Conservation (phyloP, 2,113 vertebrate genomes). For the Porphyrio hochstetteri region DNA sequence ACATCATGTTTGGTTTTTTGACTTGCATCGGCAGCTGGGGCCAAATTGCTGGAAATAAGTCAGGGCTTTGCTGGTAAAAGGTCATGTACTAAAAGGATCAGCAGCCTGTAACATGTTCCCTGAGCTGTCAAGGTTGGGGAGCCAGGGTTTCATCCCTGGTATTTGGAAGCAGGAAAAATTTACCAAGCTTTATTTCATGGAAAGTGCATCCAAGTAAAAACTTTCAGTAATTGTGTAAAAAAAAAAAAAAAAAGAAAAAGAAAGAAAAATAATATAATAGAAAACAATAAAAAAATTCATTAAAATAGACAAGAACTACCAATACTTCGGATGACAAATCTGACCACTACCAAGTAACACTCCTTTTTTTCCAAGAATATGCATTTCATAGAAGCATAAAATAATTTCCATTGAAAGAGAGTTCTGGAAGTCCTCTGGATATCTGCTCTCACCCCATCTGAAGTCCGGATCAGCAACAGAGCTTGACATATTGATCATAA, state of each 20-base stretch:
- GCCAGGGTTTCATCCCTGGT: not conserved
- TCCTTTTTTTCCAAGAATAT: not conserved
- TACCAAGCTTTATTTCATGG: not conserved
- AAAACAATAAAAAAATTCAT: not conserved
- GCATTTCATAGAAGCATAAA: not conserved
- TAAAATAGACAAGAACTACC: not conserved
- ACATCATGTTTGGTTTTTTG: rapidly evolving
- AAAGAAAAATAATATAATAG: rapidly evolving
- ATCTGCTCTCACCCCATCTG: not conserved
- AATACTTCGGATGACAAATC: not conserved
- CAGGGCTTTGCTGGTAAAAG: not conserved
- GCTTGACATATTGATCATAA: not conserved
- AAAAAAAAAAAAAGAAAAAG: no score
- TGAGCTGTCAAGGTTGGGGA: not conserved
- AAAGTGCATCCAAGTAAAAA: not conserved
- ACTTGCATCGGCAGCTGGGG: not conserved
- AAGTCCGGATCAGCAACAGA: not conserved
- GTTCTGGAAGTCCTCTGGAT: not conserved
- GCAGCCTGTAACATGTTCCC: not conserved
- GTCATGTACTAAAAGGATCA: not conserved
- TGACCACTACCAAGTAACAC: not conserved
- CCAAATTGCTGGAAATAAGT: not conserved
- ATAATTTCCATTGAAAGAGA: not conserved
- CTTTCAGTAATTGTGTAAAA: not conserved
- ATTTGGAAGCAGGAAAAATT: not conserved